phyloP scores from a whole-genome alignment of 1,140 invertebrate genomes.

The Goniozus legneri region DNA sequence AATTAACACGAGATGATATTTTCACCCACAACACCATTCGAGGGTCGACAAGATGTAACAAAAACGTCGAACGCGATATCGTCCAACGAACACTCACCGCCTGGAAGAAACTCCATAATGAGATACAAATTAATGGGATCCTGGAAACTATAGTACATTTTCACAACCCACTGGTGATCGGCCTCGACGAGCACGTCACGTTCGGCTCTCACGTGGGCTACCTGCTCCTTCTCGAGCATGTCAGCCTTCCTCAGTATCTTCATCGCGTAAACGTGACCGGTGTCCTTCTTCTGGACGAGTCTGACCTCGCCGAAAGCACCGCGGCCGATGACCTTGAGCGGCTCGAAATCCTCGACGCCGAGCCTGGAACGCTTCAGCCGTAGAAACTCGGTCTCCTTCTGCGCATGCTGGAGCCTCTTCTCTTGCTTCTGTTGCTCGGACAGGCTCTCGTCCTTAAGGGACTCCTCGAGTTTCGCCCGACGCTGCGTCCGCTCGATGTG shows the following conservation, averaged over 20 bases:
- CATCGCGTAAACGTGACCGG: constrained; percentile 99
- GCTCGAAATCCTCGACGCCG: constrained; percentile 98
- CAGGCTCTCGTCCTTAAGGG: constrained; percentile 88
- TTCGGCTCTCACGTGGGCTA: constrained; percentile 97
- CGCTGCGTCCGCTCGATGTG: constrained; percentile 96
- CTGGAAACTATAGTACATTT: constrained; percentile 99
- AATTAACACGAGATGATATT: too few species aligned
- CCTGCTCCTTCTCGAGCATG: constrained; percentile 99
- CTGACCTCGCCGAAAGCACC: constrained; percentile 98
- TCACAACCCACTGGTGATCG: constrained; percentile 99
- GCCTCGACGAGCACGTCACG: constrained; percentile 97
- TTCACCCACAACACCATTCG: too few species aligned
- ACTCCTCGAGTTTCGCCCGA: constrained; percentile 89
- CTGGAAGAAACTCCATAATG: constrained; percentile 99
- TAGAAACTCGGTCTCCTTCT: constrained; percentile 98
- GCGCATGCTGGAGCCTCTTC: constrained; percentile 90
- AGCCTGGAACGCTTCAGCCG: constrained; percentile 92
- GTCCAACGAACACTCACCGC: constrained; percentile 62
- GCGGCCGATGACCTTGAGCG: constrained; percentile 93
- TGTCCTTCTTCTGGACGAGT: constrained; percentile 99
- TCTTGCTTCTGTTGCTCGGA: constrained; percentile 82
- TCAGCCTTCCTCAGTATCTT: constrained; percentile 98
- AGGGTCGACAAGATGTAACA: too few species aligned
- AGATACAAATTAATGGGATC: constrained; percentile 98
- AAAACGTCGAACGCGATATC: too few species aligned